Base-by-base conservation (phyloP, 2,113 vertebrate genomes). In the Charadrius vociferus region DNA sequence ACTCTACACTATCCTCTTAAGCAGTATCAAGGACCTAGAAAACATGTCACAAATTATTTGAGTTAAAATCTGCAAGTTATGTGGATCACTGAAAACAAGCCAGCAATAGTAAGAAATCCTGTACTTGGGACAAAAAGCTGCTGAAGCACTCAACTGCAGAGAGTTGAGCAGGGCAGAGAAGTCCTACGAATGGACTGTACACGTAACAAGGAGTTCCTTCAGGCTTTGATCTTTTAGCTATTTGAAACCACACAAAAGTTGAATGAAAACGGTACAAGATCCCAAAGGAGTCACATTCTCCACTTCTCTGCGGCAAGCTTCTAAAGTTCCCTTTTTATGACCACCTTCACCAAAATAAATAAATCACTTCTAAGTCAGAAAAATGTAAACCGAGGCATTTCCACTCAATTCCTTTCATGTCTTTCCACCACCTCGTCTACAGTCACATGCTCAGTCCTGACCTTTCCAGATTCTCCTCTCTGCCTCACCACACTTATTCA, bases 381-480 rank as follows among this genome's bases (percentile, higher is more conserved):
- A 88, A 95, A 79, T 2, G 47, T 92, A 97, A 97, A 97, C 92
- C 30, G 2, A 96, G 58, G 88, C 90, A 96, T 91, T 95, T 97
- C 92, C 63, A 95, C 68, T 87, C 90, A 85, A 71, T 94, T 93
- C 86, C 95, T 97, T 98, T 98, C 95, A 97, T 96, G 96, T 95
- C 83, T 95, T 97, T 97, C 81, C 71, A 88, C 75, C 2, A 12
- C 90, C 77, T 94, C 3, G 27, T 93, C 96, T 92, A 16, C 50
- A 95, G 94, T 96, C 97, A 97, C 95, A 95, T 96, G 95, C 90
- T 96, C 92, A 97, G 74, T 87, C 95, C 90, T 97, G 97, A 97
- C 97, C 97, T 98, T 98, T 98, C 96, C 95, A 97, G 96, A 97
- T 96, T 97, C 96, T 97, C 86, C 79, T 95, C 95, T 97, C 96